A percentile compares a stretch with the other conserved stretches of the same genome.
Evolutionary conservation across 2,888 invertebrate genomes (phyloP).

Genomic region (Acronicta alni): DNA sequence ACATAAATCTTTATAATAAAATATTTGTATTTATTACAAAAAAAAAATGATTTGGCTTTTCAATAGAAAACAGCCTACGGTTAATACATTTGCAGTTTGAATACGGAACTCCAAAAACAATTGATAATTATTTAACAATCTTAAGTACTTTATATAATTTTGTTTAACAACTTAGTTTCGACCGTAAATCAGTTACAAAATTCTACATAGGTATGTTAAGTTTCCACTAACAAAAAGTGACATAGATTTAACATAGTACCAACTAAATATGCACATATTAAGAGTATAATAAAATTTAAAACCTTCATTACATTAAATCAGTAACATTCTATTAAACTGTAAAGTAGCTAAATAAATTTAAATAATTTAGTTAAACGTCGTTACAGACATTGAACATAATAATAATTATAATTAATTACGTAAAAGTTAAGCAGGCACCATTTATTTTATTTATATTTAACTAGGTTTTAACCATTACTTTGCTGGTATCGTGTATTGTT

Average conservation of each 20-base stretch:
- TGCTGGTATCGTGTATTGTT: too few species aligned
- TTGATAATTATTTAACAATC: too few species aligned
- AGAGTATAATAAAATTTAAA: conserved; percentile 11
- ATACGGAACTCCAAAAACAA: too few species aligned
- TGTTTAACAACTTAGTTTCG: too few species aligned
- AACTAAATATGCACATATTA: conserved; percentile 3
- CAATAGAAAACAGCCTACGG: too few species aligned
- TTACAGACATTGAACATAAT: conserved; percentile 40
- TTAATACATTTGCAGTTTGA: too few species aligned
- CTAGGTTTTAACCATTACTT: neutral
- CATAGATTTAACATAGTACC: conserved; percentile 4
- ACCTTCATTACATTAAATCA: conserved; percentile 31
- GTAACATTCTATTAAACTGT: conserved; percentile 29
- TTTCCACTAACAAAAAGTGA: conserved; percentile 18
- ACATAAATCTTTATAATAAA: too few species aligned
- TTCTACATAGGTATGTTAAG: neutral
- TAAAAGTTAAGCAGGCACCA: conserved; percentile 35
- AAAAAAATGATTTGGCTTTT: too few species aligned
- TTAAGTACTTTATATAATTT: too few species aligned
- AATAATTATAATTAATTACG: conserved; percentile 40
- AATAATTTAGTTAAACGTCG: conserved; percentile 37
- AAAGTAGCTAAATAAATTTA: conserved; percentile 36
- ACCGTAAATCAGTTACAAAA: neutral
- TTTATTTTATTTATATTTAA: conserved; percentile 41
- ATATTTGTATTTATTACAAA: too few species aligned